These are phyloP conservation scores for Spisula subtruncata DNA, from an alignment of 2,888 invertebrate genomes.

Conservation along the genomic window DNA sequence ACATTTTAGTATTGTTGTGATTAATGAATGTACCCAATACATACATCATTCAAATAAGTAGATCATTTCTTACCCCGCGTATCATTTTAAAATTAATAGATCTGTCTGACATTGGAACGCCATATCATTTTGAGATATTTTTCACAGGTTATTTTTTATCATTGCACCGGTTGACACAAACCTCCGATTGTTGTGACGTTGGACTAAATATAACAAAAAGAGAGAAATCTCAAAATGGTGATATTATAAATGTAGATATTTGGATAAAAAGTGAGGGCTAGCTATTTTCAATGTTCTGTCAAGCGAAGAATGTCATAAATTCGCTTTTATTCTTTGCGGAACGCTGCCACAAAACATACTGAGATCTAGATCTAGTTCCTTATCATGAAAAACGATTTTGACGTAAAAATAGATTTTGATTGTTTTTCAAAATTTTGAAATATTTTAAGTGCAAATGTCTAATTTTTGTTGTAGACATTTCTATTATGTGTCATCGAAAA, in stretches of 20 bases:
- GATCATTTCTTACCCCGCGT: not conserved
- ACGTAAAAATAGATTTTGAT: not conserved
- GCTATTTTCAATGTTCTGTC: not conserved
- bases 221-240: slow-evolving; percentile 13
- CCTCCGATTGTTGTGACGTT: not conserved
- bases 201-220: slow-evolving; percentile 17
- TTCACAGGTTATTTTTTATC: not conserved
- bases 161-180: not conserved
- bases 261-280: not conserved
- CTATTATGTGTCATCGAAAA: not conserved
- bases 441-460: not conserved
- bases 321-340: not conserved
- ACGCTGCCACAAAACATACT: not conserved
- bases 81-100: slow-evolving; percentile 11
- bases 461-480: slow-evolving; percentile 7
- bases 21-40: not conserved
- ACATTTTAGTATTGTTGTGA: not conserved
- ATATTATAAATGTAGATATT: not conserved
- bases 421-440: not conserved
- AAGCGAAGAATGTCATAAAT: slow-evolving; percentile 23
- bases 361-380: not conserved
- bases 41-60: not conserved
- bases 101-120: not conserved
- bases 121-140: not conserved
- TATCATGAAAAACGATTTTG: slow-evolving; percentile 9